phyloP scores from a whole-genome alignment of 2,797 vertebrate genomes.

The Anomalospiza imberbis region DNA sequence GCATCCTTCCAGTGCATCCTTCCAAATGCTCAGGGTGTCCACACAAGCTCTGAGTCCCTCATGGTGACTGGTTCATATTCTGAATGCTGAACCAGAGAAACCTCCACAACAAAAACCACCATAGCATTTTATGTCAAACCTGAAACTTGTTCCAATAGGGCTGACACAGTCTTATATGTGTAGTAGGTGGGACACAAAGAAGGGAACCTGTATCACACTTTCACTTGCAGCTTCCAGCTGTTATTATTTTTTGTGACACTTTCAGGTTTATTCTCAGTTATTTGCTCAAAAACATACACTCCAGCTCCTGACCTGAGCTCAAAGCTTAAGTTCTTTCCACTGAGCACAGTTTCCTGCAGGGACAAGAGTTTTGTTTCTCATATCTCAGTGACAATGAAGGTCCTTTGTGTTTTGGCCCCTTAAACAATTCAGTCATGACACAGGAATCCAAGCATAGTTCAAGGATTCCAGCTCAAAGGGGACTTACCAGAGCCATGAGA shows the following conservation, averaged over 20 bases:
- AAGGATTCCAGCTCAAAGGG: background rate
- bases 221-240: background rate
- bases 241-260: background rate
- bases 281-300: background rate
- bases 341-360: background rate
- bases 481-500: background rate
- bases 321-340: background rate
- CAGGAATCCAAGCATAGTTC: background rate
- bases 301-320: background rate
- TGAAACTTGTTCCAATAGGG: background rate
- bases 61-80: background rate
- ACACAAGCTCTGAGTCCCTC: accelerated
- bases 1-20: background rate
- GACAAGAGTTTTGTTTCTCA: background rate
- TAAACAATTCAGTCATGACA: background rate
- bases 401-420: background rate
- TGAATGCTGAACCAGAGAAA: background rate
- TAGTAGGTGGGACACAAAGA: background rate
- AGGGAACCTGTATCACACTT: background rate
- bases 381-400: background rate
- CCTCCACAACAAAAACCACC: background rate
- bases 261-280: background rate
- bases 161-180: background rate
- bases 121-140: background rate
- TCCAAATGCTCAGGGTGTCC: background rate